A percentile compares a stretch with the other conserved stretches of the same genome.
phyloP scores from a whole-genome alignment of 1,140 invertebrate species.

The Portunus trituberculatus region DNA sequence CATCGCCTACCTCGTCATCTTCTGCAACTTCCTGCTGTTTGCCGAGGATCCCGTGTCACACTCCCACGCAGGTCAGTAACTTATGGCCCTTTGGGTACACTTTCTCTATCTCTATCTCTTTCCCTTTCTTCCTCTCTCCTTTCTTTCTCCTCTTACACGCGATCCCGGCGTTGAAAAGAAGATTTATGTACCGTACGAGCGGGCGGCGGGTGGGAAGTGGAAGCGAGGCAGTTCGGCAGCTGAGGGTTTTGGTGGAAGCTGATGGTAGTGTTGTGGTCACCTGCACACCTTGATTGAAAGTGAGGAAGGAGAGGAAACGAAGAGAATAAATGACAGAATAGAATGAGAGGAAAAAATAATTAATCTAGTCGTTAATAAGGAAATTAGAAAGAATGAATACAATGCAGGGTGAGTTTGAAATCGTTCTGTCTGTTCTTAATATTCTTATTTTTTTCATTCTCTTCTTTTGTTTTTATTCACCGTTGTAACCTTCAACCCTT shows the following conservation, averaged over 20 bases:
- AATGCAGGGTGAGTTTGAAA: not conserved
- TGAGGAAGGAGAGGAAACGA: not conserved
- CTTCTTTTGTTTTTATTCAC: not conserved
- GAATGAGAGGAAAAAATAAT: not conserved
- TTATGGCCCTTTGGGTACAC: not conserved
- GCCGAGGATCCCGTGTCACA: slow-evolving; percentile 84
- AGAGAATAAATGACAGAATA: not conserved
- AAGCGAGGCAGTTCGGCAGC: not conserved
- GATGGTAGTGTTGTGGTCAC: not conserved
- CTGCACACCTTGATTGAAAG: not conserved
- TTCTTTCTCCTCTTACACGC: not conserved
- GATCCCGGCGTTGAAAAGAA: not conserved
- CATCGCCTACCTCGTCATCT: slow-evolving; percentile 83
- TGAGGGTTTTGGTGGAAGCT: too few species aligned
- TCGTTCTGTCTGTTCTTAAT: not conserved
- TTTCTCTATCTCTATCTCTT: slow-evolving; percentile 27
- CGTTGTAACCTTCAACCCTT: not conserved
- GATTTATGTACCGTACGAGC: not conserved
- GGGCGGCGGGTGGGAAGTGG: not conserved
- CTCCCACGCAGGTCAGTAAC: slow-evolving; percentile 80
- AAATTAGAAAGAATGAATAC: not conserved
- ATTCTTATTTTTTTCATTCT: not conserved
- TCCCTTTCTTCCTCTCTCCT: slow-evolving; percentile 3
- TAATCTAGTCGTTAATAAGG: too few species aligned
- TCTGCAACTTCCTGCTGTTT: slow-evolving; percentile 84